Conservation (phyloP, 1,140 invertebrate species). For the Venturia canescens region DNA sequence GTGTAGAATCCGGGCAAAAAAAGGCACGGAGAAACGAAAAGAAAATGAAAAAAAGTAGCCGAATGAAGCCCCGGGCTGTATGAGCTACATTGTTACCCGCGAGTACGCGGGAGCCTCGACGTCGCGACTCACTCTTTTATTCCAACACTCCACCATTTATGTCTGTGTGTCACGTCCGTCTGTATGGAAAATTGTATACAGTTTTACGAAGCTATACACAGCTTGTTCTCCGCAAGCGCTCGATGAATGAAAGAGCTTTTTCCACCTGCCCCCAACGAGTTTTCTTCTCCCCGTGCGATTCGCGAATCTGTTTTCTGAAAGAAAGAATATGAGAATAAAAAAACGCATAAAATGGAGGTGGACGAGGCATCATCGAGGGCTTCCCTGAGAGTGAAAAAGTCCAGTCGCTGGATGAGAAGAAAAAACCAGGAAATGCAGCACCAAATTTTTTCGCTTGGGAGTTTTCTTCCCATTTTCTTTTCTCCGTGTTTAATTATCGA, state of each 20-base stretch:
- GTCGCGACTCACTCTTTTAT: neutral
- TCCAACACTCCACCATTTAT: slow-evolving; percentile 16
- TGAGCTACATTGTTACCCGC: neutral
- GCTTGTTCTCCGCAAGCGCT: neutral
- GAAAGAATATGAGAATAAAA: neutral
- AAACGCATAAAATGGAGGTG: neutral
- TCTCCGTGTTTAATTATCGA: neutral
- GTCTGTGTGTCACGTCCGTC: neutral
- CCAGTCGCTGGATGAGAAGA: neutral
- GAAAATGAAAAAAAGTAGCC: slow-evolving; percentile 17
- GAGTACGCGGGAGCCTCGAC: neutral
- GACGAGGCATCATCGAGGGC: neutral
- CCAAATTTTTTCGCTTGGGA: neutral
- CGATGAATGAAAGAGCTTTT: slow-evolving; percentile 26
- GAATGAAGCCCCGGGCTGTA: slow-evolving; percentile 7
- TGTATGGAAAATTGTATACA: slow-evolving; percentile 1
- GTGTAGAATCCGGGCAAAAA: neutral
- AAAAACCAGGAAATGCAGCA: neutral
- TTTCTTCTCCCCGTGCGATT: slow-evolving; percentile 3
- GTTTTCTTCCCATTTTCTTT: neutral
- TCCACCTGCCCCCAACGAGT: neutral
- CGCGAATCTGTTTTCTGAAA: neutral
- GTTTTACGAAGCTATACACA: neutral
- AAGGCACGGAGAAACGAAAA: slow-evolving; percentile 5
- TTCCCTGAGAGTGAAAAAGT: neutral